A percentile compares a stretch with the other conserved stretches of the same genome.
These are phyloP conservation scores for Potamarius usumacintae DNA, from an alignment of 2,113 vertebrate species.

Conservation along the genomic window DNA sequence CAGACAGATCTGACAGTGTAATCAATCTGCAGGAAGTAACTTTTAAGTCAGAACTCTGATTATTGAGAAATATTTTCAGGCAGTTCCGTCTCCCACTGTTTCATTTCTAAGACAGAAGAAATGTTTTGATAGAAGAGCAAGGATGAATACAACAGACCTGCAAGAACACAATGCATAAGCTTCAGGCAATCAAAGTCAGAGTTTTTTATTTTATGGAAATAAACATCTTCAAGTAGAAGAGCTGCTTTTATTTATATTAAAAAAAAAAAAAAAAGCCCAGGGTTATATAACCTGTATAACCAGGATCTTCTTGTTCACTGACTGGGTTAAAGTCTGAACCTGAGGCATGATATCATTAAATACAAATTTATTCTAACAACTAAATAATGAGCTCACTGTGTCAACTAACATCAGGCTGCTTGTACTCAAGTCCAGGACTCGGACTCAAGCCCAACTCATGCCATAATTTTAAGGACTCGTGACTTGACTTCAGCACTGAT, in stretches of 20 bases:
- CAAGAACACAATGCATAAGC: background rate
- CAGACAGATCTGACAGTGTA: background rate
- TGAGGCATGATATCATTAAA: conserved; percentile 12
- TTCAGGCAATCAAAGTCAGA: background rate
- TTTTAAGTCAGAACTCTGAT: background rate
- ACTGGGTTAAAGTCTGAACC: background rate
- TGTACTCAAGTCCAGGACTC: too few relatives aligned
- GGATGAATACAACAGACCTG: background rate
- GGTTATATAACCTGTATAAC: background rate
- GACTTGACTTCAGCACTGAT: too few relatives aligned
- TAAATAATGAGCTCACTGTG: conserved; percentile 2
- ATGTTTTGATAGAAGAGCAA: background rate
- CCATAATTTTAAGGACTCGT: too few relatives aligned
- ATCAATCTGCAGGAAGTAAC: background rate
- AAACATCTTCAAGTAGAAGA: background rate
- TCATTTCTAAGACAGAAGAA: background rate
- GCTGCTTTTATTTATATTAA: background rate
- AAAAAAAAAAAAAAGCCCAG: background rate
- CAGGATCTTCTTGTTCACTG: background rate
- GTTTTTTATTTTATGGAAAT: background rate
- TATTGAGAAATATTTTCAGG: background rate
- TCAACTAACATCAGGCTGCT: too few relatives aligned
- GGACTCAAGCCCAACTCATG: too few relatives aligned
- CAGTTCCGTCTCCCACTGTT: background rate
- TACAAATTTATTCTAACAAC: conserved; percentile 8